These are phyloP conservation scores for Steinernema khuongi DNA, from an alignment of 1,140 invertebrate genomes.

Conservation along the genomic window DNA sequence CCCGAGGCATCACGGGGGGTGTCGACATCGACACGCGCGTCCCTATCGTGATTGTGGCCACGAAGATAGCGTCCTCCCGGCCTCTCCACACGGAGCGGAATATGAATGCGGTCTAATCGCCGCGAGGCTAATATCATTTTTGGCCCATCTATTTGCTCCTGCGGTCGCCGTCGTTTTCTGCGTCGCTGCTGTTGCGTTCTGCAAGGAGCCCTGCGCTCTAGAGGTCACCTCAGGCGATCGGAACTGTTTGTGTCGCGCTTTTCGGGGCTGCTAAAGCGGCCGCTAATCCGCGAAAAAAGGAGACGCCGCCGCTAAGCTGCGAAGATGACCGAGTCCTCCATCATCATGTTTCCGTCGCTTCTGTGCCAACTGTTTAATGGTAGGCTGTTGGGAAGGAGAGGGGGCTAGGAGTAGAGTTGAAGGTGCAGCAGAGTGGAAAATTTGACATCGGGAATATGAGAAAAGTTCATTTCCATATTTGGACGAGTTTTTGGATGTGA, in stretches of 20 bases:
- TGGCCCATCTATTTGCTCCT: background rate
- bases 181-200: background rate
- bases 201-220: background rate
- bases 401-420: background rate
- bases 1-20: background rate
- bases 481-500: background rate
- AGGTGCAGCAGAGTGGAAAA: background rate
- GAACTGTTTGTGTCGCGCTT: background rate
- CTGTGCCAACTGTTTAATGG: slow-evolving; percentile 52
- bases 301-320: background rate
- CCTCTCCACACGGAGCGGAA: background rate
- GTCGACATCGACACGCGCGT: background rate
- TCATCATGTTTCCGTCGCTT: slow-evolving; percentile 50
- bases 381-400: slow-evolving; percentile 22
- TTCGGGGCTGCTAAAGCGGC: background rate
- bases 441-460: slow-evolving; percentile 7
- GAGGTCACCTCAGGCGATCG: background rate
- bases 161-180: background rate
- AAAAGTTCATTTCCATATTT: slow-evolving; percentile 11
- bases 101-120: slow-evolving; percentile 16
- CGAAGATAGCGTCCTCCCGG: background rate
- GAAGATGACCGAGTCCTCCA: slow-evolving; percentile 35
- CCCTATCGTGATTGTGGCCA: background rate
- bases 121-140: slow-evolving; percentile 12
- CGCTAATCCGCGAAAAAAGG: slow-evolving; percentile 8